Evolutionary conservation across 2,888 invertebrate genomes (phyloP).

Genomic region (Odiellus spinosus): DNA sequence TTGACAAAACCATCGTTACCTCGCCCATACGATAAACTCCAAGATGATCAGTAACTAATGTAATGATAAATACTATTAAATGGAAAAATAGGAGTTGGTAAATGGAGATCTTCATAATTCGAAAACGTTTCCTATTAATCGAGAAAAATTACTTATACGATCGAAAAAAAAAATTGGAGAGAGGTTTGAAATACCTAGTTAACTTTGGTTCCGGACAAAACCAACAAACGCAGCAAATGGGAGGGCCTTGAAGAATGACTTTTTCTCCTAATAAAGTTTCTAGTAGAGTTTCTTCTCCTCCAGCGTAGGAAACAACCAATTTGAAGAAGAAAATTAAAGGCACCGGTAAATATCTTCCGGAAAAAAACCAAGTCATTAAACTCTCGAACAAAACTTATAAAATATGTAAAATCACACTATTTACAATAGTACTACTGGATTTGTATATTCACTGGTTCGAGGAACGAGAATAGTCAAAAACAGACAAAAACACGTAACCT

Average conservation of each 20-base stretch:
- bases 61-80: constrained; percentile 14
- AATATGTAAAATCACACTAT: constrained; percentile 1
- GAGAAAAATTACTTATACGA: not conserved
- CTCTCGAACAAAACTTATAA: not conserved
- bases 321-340: constrained; percentile 19
- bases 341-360: constrained; percentile 16
- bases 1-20: constrained; percentile 3
- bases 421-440: constrained; percentile 13
- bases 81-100: constrained; percentile 19
- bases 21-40: constrained; percentile 14
- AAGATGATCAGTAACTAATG: constrained; percentile 11
- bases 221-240: constrained; percentile 18
- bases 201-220: constrained; percentile 18
- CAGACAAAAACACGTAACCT: constrained; percentile 19
- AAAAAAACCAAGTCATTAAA: not conserved
- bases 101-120: constrained; percentile 18
- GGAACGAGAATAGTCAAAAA: constrained; percentile 19
- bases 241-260: constrained; percentile 19
- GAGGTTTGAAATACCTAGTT: constrained; percentile 16
- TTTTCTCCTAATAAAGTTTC: constrained; percentile 15
- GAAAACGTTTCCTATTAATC: constrained; percentile 16
- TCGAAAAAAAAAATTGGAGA: not conserved
- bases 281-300: constrained; percentile 16
- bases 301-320: constrained; percentile 18
- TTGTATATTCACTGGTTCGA: constrained; percentile 16